These are phyloP conservation scores for Synanthedon myopaeformis DNA, from an alignment of 2,888 invertebrate species.

Conservation along the genomic window DNA sequence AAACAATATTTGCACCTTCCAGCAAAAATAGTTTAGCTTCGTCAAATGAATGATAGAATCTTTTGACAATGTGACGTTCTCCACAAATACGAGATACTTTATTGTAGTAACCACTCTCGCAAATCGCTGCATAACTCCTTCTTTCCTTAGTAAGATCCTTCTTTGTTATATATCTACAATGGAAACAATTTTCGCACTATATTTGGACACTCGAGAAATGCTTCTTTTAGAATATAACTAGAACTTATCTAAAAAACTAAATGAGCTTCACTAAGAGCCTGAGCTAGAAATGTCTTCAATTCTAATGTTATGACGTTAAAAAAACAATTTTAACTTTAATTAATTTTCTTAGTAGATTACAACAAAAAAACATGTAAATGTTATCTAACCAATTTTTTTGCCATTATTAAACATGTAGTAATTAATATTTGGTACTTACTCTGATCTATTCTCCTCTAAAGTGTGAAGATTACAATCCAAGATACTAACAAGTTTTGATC, in stretches of 20 bases:
- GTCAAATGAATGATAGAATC: conserved; percentile 61
- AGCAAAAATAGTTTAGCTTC: conserved; percentile 63
- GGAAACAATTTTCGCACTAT: too few relatives aligned
- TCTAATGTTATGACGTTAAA: too few relatives aligned
- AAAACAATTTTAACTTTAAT: too few relatives aligned
- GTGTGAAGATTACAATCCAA: conserved; percentile 72
- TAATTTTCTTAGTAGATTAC: too few relatives aligned
- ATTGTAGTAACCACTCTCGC: conserved; percentile 68
- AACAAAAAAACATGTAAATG: too few relatives aligned
- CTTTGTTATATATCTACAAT: conserved; percentile 49
- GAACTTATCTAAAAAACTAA: too few relatives aligned
- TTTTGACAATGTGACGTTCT: conserved; percentile 47
- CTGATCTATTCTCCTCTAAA: conserved; percentile 74
- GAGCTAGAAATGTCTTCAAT: too few relatives aligned
- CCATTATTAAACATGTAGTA: too few relatives aligned
- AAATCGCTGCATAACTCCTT: conserved; percentile 64
- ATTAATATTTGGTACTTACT: conserved; percentile 33
- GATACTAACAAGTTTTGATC: conserved; percentile 72
- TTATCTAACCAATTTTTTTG: too few relatives aligned
- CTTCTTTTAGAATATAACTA: too few relatives aligned
- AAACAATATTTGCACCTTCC: conserved; percentile 73
- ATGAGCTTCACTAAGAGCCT: too few relatives aligned
- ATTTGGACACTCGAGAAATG: too few relatives aligned
- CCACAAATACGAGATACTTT: conserved; percentile 61
- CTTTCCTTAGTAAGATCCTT: conserved; percentile 57